Evolutionary conservation across 2,888 invertebrate genomes (phyloP).

Genomic region (Hyalella azteca): DNA sequence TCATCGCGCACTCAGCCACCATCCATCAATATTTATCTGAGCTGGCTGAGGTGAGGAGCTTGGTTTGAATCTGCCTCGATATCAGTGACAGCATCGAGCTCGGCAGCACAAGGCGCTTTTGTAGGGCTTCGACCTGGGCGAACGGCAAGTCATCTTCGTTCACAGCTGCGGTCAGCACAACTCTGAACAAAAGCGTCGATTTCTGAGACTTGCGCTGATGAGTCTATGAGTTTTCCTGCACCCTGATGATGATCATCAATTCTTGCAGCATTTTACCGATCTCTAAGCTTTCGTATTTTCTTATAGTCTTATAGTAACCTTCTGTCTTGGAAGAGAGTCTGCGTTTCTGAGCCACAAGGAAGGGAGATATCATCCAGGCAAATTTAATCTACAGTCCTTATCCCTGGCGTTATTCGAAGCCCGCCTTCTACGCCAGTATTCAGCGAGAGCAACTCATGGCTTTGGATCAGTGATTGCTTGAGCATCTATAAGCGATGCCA

Average conservation of each 20-base stretch:
- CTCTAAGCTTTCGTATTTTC: too few relatives aligned
- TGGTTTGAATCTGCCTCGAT: neutral
- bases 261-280: too few relatives aligned
- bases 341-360: neutral
- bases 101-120: neutral
- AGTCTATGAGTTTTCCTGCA: neutral
- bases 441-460: neutral
- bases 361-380: too few relatives aligned
- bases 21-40: conserved; percentile 37
- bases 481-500: too few relatives aligned
- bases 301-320: too few relatives aligned
- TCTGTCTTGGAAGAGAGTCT: too few relatives aligned
- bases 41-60: neutral
- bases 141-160: neutral
- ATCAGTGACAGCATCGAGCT: conserved; percentile 21
- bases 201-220: neutral
- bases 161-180: neutral
- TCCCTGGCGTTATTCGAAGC: too few relatives aligned
- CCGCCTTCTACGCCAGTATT: too few relatives aligned
- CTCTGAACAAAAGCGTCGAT: neutral
- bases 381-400: too few relatives aligned
- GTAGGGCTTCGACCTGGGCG: neutral
- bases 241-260: neutral
- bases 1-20: conserved; percentile 20
- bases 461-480: conserved; percentile 5